A percentile compares a stretch with the other conserved stretches of the same genome.
phyloP scores from a whole-genome alignment of 2,888 invertebrate species.

The Nephrotoma guestfalica region DNA sequence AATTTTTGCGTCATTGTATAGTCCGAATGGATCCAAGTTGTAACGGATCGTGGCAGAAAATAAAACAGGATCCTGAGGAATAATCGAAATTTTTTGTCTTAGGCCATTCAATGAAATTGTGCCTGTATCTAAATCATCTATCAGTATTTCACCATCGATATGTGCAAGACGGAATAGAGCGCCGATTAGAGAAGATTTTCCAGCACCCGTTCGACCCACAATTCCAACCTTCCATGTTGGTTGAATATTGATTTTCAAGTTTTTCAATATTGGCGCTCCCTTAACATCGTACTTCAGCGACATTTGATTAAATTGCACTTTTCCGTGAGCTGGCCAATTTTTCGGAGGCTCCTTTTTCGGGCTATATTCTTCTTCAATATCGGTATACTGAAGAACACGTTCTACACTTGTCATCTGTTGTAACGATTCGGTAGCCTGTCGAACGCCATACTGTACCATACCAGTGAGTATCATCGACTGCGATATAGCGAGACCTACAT shows the following conservation, averaged over 20 bases:
- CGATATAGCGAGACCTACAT: conserved; percentile 53
- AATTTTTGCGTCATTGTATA: conserved; percentile 25
- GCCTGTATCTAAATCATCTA: conserved; percentile 51
- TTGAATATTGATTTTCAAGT: conserved; percentile 51
- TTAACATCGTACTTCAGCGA: conserved; percentile 43
- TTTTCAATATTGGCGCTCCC: conserved; percentile 52
- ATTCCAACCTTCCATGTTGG: conserved; percentile 59
- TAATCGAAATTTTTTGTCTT: conserved; percentile 39
- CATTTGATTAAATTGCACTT: conserved; percentile 38
- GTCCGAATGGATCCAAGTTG: conserved; percentile 20
- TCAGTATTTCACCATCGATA: conserved; percentile 50
- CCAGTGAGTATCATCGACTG: conserved; percentile 54
- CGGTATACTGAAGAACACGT: conserved; percentile 53
- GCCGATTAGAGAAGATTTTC: conserved; percentile 63
- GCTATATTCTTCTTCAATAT: conserved; percentile 42
- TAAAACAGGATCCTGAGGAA: conserved; percentile 40
- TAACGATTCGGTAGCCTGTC: conserved; percentile 51
- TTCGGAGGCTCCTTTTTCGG: conserved; percentile 36
- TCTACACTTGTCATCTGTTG: conserved; percentile 63
- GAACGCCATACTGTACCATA: conserved; percentile 56
- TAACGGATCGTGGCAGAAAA: background rate
- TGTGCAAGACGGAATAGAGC: conserved; percentile 64
- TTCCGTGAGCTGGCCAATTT: conserved; percentile 55
- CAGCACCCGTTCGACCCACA: conserved; percentile 74
- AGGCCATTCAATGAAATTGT: conserved; percentile 36